Evolutionary conservation across 2,888 invertebrate species (phyloP), one percentile per base, ranked within the genome.

Genomic region (Apomyelois bistriatella): DNA sequence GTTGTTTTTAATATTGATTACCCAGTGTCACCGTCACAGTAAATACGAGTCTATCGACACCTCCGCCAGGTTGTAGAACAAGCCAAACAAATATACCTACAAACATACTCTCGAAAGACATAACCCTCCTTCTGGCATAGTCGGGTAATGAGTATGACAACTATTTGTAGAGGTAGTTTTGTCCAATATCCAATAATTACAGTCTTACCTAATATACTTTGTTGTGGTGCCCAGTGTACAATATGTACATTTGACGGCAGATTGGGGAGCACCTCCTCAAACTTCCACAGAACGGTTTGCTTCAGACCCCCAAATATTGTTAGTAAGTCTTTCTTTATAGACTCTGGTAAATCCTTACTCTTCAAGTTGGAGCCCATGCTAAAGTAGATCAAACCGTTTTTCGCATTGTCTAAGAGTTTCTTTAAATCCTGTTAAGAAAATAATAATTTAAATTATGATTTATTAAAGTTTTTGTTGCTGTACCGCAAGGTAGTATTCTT

Each of bases 211-310:
- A 75, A 56, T 12, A 77, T 64, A 30, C 68, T 66, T 15, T 63
- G 66, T 53, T 77, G 85, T 1, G 86, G 85, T 15, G 82, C 74
- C 85, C 87, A 91, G 36, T 78, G 72, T n/a, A 76, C 53, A 5
- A 88, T 70, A 43, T 78, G 76, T 3, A 91, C 80, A 59, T 91
- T 90, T 28, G 72, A 67, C 0, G 85, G 83, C 8, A 71, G 52
- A 53, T 73, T 62, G 0, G 73, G 68, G n/a, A 83, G 41, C 0
- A 65, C 58, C 49, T 77, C 76, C 61, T 85, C 85, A 54, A 82
- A 85, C 61, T 88, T 90, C 90, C 88, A 90, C 1, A 91, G 42
- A 0, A 91, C 82, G 1, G 76, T 80, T 56, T 90, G 83, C 48
- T 86, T 82, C 37, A 91, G 59, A 16, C 60, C 66, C 1, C 77